Evolutionary conservation across 2,113 vertebrate species (phyloP).

Genomic region (Pungitius pungitius): DNA sequence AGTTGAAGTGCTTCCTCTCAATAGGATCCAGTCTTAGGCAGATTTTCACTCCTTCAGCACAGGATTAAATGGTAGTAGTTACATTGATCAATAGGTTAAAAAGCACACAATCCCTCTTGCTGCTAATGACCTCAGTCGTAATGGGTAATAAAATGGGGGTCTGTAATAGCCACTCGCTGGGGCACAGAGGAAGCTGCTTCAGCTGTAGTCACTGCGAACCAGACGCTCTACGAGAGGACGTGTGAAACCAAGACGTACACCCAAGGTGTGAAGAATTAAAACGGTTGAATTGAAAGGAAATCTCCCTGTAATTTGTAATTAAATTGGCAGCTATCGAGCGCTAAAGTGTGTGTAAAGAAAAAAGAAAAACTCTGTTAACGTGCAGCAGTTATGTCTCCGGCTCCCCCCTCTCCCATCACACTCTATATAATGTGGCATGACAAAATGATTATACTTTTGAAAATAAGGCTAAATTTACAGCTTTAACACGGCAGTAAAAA

Average conservation of each 20-base stretch:
- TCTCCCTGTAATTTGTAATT: conserved; percentile 36
- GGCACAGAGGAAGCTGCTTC: conserved; percentile 81
- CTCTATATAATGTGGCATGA: conserved; percentile 41
- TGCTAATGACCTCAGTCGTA: conserved; percentile 99
- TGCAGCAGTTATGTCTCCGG: conserved; percentile 13
- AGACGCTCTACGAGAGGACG: conserved; percentile 54
- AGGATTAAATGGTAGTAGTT: conserved; percentile 99
- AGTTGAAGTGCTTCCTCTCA: conserved; percentile 80
- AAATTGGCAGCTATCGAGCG: conserved; percentile 49
- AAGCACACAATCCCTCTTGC: conserved; percentile 95
- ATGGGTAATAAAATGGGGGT: conserved; percentile 97
- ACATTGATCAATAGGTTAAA: conserved; percentile 99
- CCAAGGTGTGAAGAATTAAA: conserved; percentile 56
- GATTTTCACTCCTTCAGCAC: conserved; percentile 94
- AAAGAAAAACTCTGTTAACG: conserved; percentile 20
- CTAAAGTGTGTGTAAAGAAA: conserved; percentile 21
- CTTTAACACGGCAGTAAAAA: conserved; percentile 50
- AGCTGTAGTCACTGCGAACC: conserved; percentile 76
- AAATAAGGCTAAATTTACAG: conserved; percentile 50
- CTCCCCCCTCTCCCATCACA: conserved; percentile 10
- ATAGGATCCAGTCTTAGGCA: conserved; percentile 80
- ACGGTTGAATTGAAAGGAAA: conserved; percentile 43
- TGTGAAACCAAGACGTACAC: conserved; percentile 56
- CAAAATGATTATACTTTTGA: conserved; percentile 52
- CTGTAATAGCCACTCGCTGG: conserved; percentile 90